Evolutionary conservation across 1,140 invertebrate genomes (phyloP).

Genomic region (Streblospio benedicti): DNA sequence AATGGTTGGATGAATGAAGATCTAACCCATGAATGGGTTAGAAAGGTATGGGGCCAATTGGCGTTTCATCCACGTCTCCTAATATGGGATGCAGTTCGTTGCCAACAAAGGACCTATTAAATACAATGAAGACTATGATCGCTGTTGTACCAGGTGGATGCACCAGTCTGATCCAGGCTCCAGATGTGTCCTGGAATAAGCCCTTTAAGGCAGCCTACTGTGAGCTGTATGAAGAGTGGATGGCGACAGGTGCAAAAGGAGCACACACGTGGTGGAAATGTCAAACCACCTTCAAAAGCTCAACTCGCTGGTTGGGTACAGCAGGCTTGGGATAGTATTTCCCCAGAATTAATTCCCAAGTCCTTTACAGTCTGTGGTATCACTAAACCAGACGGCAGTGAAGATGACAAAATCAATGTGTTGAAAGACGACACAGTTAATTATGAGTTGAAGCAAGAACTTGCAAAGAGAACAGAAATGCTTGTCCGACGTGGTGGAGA

Average conservation of each 20-base stretch:
- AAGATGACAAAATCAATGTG: conserved; percentile 2
- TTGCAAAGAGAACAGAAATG: no score
- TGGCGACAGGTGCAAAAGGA: conserved; percentile 2
- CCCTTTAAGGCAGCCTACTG: conserved; percentile 6
- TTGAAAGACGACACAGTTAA: not conserved
- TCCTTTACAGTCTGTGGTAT: conserved; percentile 16
- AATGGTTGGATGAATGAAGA: not conserved
- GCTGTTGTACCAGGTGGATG: conserved; percentile 13
- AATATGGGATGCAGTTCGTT: not conserved
- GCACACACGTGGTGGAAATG: conserved; percentile 8
- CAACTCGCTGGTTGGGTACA: conserved; percentile 7
- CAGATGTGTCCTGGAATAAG: conserved; percentile 14
- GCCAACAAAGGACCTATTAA: no score
- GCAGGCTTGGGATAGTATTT: conserved; percentile 11
- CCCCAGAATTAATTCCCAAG: conserved; percentile 9
- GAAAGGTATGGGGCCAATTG: not conserved
- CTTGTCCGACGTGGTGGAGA: no score
- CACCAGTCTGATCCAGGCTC: conserved; percentile 10
- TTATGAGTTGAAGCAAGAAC: not conserved
- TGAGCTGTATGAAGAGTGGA: conserved; percentile 10
- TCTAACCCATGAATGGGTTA: not conserved
- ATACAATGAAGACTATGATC: not conserved
- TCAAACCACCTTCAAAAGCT: not conserved
- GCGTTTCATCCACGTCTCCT: not conserved
- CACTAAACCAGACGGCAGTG: conserved; percentile 9